Percentiles rank a stretch among this genome's conserved stretches.
Conservation (phyloP, 2,113 vertebrate species). For the Chrysemys picta region DNA sequence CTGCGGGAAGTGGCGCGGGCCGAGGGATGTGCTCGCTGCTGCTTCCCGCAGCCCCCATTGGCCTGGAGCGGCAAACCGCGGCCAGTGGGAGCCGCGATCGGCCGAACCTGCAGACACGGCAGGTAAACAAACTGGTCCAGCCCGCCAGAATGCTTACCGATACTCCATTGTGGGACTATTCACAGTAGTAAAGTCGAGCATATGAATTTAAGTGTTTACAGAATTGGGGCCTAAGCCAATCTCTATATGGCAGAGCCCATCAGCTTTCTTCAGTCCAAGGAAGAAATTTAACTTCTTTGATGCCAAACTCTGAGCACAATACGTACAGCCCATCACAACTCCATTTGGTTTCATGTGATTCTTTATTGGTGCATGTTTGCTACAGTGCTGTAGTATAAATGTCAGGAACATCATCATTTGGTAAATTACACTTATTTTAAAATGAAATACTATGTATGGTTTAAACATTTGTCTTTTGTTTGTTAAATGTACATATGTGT, state of each 20-base stretch:
- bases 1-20: no score
- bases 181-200: not conserved
- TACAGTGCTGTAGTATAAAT: accelerated
- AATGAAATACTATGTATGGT: not conserved
- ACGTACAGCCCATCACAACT: not conserved
- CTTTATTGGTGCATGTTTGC: not conserved
- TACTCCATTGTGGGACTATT: not conserved
- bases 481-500: not conserved
- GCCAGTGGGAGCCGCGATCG: no score
- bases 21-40: no score
- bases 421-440: not conserved
- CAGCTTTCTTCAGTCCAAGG: not conserved
- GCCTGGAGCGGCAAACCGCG: no score
- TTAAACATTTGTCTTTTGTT: not conserved
- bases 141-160: not conserved
- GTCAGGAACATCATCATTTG: not conserved
- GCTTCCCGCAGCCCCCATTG: no score
- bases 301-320: not conserved
- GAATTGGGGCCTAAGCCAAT: not conserved
- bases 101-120: no score
- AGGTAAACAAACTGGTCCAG: no score
- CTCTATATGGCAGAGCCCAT: not conserved
- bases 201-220: not conserved
- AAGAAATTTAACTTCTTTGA: not conserved
- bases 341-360: accelerated